Evolutionary conservation across 2,113 vertebrate genomes (phyloP), one percentile per base, ranked within the genome.

Genomic region (Amblyopsis rosae): DNA sequence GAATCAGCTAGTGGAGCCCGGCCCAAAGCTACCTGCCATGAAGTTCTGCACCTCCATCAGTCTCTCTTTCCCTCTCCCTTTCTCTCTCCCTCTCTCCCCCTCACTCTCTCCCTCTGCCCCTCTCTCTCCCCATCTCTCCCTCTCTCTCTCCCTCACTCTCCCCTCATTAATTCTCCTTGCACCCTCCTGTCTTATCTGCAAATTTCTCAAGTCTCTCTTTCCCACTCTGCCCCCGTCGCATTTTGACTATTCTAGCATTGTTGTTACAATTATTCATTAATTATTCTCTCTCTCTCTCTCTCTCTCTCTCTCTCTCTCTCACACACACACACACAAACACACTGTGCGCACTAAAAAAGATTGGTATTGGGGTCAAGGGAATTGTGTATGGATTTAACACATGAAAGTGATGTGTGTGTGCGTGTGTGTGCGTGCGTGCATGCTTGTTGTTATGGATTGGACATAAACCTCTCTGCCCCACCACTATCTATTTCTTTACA

Each of bases 381-480:
- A 26, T 26, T 26, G 26, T 26, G 26, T 26, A 26, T 26, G 26
- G 26, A 26, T 26, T 26, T 26, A 26, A 26, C 26, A 19, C 19
- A 19, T 19, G 19, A 19, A 19, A 19, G 19, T 19, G 19, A 19
- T 19, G 19, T 19, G 35, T 41, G 35, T 41, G 35, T 41, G 35
- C 7, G 35, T 41, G 35, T 41, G 35, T 41, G 13, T 59, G 16
- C 50, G 16, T 58, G 72, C 63, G 58, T 64, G 69, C 19, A 58
- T 54, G n/a, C n/a, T n/a, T n/a, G n/a, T n/a, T n/a, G n/a, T n/a
- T n/a, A 62, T 67, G 54, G 64, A 62, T 50, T 55, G 35, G 59
- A 63, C 48, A 35, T 60, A 64, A 72, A 64, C 33, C 65, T 64
- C 65, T 55, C 54, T 19, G 16, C 9, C 54, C 16, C 54, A 56